A percentile compares a stretch with the other conserved stretches of the same genome.
Conservation (phyloP, 2,888 invertebrate genomes). For the Coelogynopora nodosa region DNA sequence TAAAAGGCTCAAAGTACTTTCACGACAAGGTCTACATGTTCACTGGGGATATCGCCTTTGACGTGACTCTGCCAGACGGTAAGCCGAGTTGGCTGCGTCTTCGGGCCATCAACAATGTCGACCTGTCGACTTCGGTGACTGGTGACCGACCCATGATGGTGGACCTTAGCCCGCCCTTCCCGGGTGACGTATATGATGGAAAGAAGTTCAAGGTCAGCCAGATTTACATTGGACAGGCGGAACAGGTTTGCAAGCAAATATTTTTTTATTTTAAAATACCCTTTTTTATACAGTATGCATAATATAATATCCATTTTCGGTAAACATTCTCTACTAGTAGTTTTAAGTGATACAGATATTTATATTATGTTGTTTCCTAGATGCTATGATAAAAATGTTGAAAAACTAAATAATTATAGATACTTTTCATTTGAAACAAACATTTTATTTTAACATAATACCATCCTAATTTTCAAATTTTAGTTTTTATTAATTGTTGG, state of each 20-base stretch:
- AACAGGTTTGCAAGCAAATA: neutral
- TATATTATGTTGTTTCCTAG: too few species aligned
- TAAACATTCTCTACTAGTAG: too few species aligned
- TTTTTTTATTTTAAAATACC: too few species aligned
- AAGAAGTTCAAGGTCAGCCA: slow-evolving; percentile 18
- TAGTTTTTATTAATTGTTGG: too few species aligned
- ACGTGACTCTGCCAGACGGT: slow-evolving; percentile 50
- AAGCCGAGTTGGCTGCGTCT: slow-evolving; percentile 53
- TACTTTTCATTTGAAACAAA: too few species aligned
- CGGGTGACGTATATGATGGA: slow-evolving; percentile 52
- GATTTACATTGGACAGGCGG: neutral
- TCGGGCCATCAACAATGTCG: slow-evolving; percentile 52
- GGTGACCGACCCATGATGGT: slow-evolving; percentile 52
- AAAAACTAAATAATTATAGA: too few species aligned
- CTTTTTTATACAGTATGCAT: too few species aligned
- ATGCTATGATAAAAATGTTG: too few species aligned
- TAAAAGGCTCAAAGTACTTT: slow-evolving; percentile 40
- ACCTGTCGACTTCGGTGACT: slow-evolving; percentile 50
- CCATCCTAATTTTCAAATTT: too few species aligned
- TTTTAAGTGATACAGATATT: too few species aligned
- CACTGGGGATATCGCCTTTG: neutral
- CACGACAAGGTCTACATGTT: slow-evolving; percentile 45
- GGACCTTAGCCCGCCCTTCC: slow-evolving; percentile 50
- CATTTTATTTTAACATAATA: too few species aligned
- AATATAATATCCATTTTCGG: too few species aligned